These are phyloP conservation scores for Alloplasta piceator DNA, from an alignment of 2,888 invertebrate genomes.

Conservation along the genomic window DNA sequence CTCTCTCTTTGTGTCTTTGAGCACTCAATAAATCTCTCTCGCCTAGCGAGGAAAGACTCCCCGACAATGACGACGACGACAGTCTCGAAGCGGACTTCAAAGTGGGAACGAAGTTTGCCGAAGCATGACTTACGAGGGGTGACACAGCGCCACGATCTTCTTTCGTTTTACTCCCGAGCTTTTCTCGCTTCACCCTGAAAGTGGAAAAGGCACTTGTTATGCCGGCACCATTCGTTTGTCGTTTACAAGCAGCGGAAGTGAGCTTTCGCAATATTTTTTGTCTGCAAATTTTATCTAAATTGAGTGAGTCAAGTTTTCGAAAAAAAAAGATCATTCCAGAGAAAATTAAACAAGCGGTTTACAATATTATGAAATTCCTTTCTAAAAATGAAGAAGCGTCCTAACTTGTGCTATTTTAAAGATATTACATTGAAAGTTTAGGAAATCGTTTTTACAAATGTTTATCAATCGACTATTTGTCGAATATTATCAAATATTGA, in stretches of 20 bases:
- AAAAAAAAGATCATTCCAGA: no score
- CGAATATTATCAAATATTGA: no score
- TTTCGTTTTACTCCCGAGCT: constrained; percentile 34
- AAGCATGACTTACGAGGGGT: constrained; percentile 67
- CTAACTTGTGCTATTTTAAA: no score
- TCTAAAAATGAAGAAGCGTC: no score
- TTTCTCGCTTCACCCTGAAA: constrained; percentile 44
- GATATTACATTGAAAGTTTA: no score
- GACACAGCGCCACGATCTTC: constrained; percentile 30
- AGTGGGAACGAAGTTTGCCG: constrained; percentile 63
- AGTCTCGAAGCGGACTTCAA: constrained; percentile 57
- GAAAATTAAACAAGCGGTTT: no score
- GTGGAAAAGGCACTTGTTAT: constrained; percentile 68
- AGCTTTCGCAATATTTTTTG: no score
- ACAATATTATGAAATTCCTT: no score
- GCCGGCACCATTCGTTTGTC: constrained; percentile 76
- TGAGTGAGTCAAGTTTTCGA: no score
- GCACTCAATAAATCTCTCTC: constrained; percentile 62
- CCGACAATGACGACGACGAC: constrained; percentile 40
- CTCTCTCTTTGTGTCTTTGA: constrained; percentile 23
- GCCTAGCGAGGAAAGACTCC: constrained; percentile 43
- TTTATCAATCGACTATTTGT: no score
- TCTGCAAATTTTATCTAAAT: no score
- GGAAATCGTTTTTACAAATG: no score
- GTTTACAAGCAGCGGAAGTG: constrained; percentile 68